Evolutionary conservation across 53 echinoderm and acorn worm species (phyloP).

Genomic region (Stichopus horrens): DNA sequence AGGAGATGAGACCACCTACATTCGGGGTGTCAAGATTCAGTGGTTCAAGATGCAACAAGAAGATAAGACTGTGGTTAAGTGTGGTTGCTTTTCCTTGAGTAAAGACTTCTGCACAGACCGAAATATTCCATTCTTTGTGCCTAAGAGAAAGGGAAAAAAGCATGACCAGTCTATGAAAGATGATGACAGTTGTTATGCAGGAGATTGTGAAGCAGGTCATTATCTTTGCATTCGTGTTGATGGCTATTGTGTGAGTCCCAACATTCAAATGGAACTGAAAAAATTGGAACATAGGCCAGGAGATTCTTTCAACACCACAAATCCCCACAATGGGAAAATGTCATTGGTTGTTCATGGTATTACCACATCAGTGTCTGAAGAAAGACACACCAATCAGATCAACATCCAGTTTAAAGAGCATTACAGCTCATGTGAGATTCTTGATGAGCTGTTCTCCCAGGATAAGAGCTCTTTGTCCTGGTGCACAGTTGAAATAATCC

Average conservation of each 20-base stretch:
- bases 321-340: conserved; percentile 54
- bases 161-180: background rate
- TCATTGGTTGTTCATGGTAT: conserved; percentile 58
- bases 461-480: conserved; percentile 30
- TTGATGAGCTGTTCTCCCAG: conserved; percentile 44
- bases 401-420: conserved; percentile 55
- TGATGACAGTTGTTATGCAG: background rate
- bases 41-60: conserved; percentile 55
- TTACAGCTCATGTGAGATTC: conserved; percentile 57
- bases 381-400: conserved; percentile 26
- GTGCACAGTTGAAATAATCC: conserved; percentile 86
- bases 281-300: conserved; percentile 56
- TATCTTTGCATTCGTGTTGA: conserved; percentile 55
- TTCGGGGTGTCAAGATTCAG: conserved; percentile 64
- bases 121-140: conserved; percentile 25
- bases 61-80: background rate
- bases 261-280: conserved; percentile 21
- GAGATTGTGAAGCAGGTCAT: background rate
- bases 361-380: conserved; percentile 50
- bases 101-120: conserved; percentile 41
- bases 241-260: background rate
- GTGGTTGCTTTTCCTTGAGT: conserved; percentile 51
- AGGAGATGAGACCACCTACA: conserved; percentile 63
- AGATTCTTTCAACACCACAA: conserved; percentile 24
- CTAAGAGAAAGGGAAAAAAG: conserved; percentile 1